Base-by-base conservation (phyloP, 2,888 invertebrate species). In the Drosophila siamana region DNA sequence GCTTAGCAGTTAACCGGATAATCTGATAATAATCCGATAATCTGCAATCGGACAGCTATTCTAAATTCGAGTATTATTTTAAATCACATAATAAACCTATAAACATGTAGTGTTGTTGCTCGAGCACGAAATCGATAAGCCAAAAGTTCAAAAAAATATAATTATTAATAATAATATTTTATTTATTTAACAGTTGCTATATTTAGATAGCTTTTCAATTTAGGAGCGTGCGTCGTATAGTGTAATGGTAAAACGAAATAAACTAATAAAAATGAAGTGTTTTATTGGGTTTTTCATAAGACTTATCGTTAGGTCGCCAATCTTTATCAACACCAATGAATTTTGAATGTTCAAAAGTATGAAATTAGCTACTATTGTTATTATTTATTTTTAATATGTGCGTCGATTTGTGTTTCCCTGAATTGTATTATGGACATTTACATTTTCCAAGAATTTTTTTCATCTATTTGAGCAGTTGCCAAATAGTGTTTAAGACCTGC, bases 61-160 rank as follows among this genome's bases (percentile, higher is more conserved):
- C 16, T 22, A 9, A 24, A 16, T n/a, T 33, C 59, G 43, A 69
- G 69, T 69, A 67, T 50, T 67, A 52, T 56, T 40, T 22, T 52
- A 56, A 70, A 65, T 51, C 36, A 55, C 15, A 56, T n/a, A 43
- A 38, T 48, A 51, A 64, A 51, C 24, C n/a, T 4, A 40, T 41
- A 50, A 62, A 44, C 13, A 19, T 16, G n/a, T n/a, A 41, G 38
- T n/a, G 28, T 19, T 3, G 19, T 3, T 19, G 19, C 19, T 19
- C 2, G 19, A 19, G 19, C 13, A 56, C 19, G 7, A 13, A 44
- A 24, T 28, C 22, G 74, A 50, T 33, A 67, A 68, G 55, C 41
- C 38, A 16, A 22, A 22, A 43, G 16, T 13, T 8, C 16, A 24
- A 41, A 8, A 15, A 33, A 54, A 44, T 11, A 30, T 30, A 11